These are phyloP conservation scores for Mellilla xanthometata DNA, from an alignment of 2,888 invertebrate genomes.

Conservation along the genomic window DNA sequence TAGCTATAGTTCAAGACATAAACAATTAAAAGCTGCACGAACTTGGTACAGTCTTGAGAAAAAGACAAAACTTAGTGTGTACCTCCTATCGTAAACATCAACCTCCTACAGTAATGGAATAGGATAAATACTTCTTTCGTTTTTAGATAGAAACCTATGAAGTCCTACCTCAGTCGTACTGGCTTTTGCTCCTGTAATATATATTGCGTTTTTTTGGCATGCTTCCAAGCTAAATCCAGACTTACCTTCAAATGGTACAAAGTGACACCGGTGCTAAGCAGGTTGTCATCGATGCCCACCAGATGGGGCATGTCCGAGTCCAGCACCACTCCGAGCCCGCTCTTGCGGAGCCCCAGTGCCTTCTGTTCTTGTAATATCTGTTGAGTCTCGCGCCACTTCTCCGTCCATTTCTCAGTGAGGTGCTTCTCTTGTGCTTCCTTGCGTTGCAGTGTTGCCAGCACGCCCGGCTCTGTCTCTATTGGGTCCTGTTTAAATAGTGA, in stretches of 20 bases:
- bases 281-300: conserved; percentile 95
- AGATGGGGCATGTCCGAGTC: conserved; percentile 96
- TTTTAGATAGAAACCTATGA: too few relatives aligned
- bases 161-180: too few relatives aligned
- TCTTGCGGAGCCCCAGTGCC: conserved; percentile 92
- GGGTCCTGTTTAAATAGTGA: conserved; percentile 59
- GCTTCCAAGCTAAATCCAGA: too few relatives aligned
- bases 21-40: too few relatives aligned
- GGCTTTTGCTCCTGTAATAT: too few relatives aligned
- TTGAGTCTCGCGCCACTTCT: conserved; percentile 96
- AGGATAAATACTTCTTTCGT: too few relatives aligned
- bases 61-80: too few relatives aligned
- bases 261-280: conserved; percentile 94
- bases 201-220: too few relatives aligned
- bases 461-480: conserved; percentile 82
- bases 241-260: conserved; percentile 92
- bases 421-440: conserved; percentile 96
- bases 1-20: too few relatives aligned
- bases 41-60: too few relatives aligned
- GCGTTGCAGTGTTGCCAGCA: conserved; percentile 92
- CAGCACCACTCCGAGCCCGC: conserved; percentile 93
- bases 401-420: conserved; percentile 95
- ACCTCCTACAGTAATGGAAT: too few relatives aligned
- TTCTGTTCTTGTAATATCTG: conserved; percentile 94
- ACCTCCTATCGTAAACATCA: too few relatives aligned